Percentiles rank a stretch among this genome's conserved stretches.
Evolutionary conservation across 2,888 invertebrate species (phyloP).

Genomic region (Drosophila mettleri): DNA sequence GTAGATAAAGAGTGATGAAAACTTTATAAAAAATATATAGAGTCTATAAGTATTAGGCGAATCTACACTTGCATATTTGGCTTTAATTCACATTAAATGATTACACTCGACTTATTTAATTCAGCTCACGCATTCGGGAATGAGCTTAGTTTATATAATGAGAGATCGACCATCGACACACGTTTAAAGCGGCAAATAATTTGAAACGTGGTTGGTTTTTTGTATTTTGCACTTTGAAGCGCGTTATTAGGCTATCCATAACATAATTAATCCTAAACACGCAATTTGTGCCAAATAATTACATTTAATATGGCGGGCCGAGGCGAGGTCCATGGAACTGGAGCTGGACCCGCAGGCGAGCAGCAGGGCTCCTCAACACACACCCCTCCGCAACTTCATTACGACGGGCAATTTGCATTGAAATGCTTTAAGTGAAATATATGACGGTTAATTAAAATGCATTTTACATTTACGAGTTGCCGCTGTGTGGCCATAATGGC

Average conservation of each 20-base stretch:
- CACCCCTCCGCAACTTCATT: background rate
- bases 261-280: slow-evolving; percentile 83
- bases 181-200: slow-evolving; percentile 65
- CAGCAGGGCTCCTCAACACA: slow-evolving; percentile 1
- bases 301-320: slow-evolving; percentile 67
- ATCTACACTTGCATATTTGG: too few species aligned
- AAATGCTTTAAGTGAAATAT: slow-evolving; percentile 79
- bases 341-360: slow-evolving; percentile 22
- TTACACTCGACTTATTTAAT: slow-evolving; percentile 36
- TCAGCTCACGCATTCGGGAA: slow-evolving; percentile 58
- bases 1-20: too few species aligned
- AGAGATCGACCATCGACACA: slow-evolving; percentile 54
- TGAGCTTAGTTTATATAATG: slow-evolving; percentile 53
- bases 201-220: slow-evolving; percentile 58
- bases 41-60: too few species aligned
- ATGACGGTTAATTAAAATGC: slow-evolving; percentile 80
- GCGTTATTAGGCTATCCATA: slow-evolving; percentile 80
- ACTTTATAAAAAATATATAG: too few species aligned
- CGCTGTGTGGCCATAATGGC: slow-evolving; percentile 62
- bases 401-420: slow-evolving; percentile 67
- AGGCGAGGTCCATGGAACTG: slow-evolving; percentile 16
- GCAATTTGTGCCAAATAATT: slow-evolving; percentile 82
- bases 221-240: slow-evolving; percentile 70
- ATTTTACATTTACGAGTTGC: slow-evolving; percentile 74
- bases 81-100: background rate